Evolutionary conservation across 2,797 vertebrate species (phyloP).

Genomic region (Poeciliopsis presidionis): DNA sequence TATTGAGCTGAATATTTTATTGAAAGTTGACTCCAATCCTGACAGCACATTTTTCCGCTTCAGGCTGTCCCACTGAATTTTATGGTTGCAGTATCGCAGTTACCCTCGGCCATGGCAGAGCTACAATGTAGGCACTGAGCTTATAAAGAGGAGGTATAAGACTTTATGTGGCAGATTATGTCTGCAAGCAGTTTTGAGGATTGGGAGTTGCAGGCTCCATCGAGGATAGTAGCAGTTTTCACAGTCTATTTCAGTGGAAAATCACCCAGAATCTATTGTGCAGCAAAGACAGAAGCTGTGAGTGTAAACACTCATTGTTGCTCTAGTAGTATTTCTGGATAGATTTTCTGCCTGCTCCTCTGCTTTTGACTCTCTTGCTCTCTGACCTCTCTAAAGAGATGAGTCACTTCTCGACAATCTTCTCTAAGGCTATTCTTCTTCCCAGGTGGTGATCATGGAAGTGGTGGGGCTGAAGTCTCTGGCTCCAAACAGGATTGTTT

Average conservation of each 20-base stretch:
- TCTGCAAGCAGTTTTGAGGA: constrained; percentile 18
- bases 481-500: constrained; percentile 98
- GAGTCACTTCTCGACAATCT: constrained; percentile 36
- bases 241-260: constrained; percentile 17
- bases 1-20: constrained; percentile 9
- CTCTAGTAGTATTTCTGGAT: constrained; percentile 27
- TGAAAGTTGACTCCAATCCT: constrained; percentile 10
- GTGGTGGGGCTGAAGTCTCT: constrained; percentile 96
- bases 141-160: constrained; percentile 30
- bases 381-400: constrained; percentile 26
- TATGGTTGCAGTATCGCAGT: constrained; percentile 31
- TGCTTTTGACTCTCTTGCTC: constrained; percentile 20
- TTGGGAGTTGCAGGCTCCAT: constrained; percentile 20
- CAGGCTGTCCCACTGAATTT: constrained; percentile 31
- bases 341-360: constrained; percentile 16
- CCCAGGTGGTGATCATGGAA: constrained; percentile 98
- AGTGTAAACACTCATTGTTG: constrained; percentile 16
- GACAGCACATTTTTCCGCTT: constrained; percentile 32
- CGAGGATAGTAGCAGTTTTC: constrained; percentile 24
- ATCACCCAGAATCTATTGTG: constrained; percentile 27
- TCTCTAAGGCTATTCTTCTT: constrained; percentile 50
- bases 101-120: constrained; percentile 18
- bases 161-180: constrained; percentile 36
- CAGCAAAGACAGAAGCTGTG: neutral
- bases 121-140: constrained; percentile 28